Conservation (phyloP, 2,888 invertebrate genomes). For the Hedya salicella region DNA sequence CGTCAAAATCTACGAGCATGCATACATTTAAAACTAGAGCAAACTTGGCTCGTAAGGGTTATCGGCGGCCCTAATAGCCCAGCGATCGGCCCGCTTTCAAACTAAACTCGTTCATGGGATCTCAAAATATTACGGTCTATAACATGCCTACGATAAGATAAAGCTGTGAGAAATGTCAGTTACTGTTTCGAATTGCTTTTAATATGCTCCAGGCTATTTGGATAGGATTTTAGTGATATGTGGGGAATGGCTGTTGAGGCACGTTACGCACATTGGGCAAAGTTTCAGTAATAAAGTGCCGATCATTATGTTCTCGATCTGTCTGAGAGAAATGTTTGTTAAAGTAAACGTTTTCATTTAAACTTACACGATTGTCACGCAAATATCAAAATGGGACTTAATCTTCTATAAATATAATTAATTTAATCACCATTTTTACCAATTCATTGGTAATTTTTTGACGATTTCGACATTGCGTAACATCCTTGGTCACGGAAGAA, state of each 20-base stretch:
- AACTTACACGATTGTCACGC: too few species aligned
- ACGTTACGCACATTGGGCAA: slow-evolving; percentile 5
- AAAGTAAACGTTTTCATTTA: too few species aligned
- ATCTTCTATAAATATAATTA: too few species aligned
- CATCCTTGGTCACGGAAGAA: too few species aligned
- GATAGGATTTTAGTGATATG: slow-evolving; percentile 42
- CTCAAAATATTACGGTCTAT: slow-evolving; percentile 67
- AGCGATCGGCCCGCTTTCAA: slow-evolving; percentile 65
- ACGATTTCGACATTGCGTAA: too few species aligned
- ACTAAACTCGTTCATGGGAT: slow-evolving; percentile 69
- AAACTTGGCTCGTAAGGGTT: slow-evolving; percentile 57
- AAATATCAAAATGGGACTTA: too few species aligned
- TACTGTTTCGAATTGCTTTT: slow-evolving; percentile 75
- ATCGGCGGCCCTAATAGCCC: slow-evolving; percentile 67
- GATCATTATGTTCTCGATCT: neutral
- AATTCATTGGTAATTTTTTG: too few species aligned
- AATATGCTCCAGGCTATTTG: slow-evolving; percentile 62
- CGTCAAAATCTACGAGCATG: slow-evolving; percentile 28
- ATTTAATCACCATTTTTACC: too few species aligned
- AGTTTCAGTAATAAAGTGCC: slow-evolving; percentile 6
- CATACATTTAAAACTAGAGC: slow-evolving; percentile 56
- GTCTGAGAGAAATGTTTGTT: too few species aligned
- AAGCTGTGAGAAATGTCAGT: slow-evolving; percentile 71
- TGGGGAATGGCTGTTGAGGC: slow-evolving; percentile 1
- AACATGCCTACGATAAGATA: slow-evolving; percentile 65